Percentiles rank a stretch among this genome's conserved stretches.
Conservation (phyloP, 2,888 invertebrate species). For the Hydrotaea cyrtoneurina region DNA sequence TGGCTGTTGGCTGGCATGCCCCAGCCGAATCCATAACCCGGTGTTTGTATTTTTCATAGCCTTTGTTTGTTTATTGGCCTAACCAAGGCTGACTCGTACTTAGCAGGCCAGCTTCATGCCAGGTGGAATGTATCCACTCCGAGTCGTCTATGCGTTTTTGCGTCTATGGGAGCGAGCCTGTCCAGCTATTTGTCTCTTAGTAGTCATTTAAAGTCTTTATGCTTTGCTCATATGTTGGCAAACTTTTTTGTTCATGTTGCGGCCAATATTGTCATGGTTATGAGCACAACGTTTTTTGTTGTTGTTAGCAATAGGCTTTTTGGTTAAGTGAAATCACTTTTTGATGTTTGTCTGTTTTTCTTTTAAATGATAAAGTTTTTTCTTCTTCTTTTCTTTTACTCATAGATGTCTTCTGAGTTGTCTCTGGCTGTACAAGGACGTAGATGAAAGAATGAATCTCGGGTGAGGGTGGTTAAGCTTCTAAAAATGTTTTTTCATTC, state of each 20-base stretch:
- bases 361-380: conserved; percentile 58
- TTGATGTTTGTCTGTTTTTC: conserved; percentile 59
- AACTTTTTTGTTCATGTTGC: not conserved
- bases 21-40: not conserved
- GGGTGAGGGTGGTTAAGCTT: too few relatives aligned
- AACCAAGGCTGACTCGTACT: conserved; percentile 11
- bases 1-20: not conserved
- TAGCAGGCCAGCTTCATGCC: conserved; percentile 43
- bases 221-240: conserved; percentile 53
- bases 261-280: not conserved
- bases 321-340: conserved; percentile 65
- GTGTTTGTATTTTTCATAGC: conserved; percentile 42
- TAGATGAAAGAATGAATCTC: not conserved
- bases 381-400: not conserved
- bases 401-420: conserved; percentile 4
- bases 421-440: conserved; percentile 18
- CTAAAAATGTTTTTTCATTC: too few relatives aligned
- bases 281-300: not conserved
- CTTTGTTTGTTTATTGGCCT: conserved; percentile 66
- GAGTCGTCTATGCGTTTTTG: not conserved
- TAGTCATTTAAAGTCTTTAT: conserved; percentile 65
- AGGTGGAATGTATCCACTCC: conserved; percentile 6
- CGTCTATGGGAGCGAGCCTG: not conserved
- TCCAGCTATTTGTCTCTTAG: conserved; percentile 61
- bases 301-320: not conserved